Conservation (phyloP, 2,113 vertebrate genomes). For the Apodemus sylvaticus region DNA sequence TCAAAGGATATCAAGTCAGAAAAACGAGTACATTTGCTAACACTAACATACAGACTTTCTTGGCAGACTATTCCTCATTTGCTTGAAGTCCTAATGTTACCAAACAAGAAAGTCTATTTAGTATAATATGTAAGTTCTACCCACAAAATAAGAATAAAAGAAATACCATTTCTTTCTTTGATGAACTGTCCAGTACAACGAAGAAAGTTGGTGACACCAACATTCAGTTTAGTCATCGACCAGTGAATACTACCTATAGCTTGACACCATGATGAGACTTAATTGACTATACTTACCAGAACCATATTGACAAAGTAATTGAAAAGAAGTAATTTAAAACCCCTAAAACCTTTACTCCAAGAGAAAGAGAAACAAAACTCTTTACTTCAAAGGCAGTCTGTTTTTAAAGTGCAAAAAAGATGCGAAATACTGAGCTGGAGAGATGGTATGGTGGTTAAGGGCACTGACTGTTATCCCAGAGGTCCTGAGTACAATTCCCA, state of each 20-base stretch:
- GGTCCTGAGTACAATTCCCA: too few species aligned
- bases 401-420: conserved; percentile 30
- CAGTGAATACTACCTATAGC: conserved; percentile 17
- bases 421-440: not conserved
- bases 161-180: conserved; percentile 23
- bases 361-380: conserved; percentile 39
- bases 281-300: conserved; percentile 40
- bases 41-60: not conserved
- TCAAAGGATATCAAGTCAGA: not conserved
- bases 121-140: not conserved
- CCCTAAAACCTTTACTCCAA: conserved; percentile 27
- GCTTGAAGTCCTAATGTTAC: conserved; percentile 14
- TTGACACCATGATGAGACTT: not conserved
- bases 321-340: conserved; percentile 27
- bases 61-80: not conserved
- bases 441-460: too few species aligned
- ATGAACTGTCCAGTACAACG: not conserved
- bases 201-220: not conserved
- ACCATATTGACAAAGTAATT: not conserved
- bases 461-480: too few species aligned
- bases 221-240: not conserved
- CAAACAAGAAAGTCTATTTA: not conserved
- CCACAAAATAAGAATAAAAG: not conserved
- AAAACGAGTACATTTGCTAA: conserved; percentile 44
- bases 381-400: conserved; percentile 47